Conservation (phyloP, 2,888 invertebrate species). For the Dicranocentrus wangi region DNA sequence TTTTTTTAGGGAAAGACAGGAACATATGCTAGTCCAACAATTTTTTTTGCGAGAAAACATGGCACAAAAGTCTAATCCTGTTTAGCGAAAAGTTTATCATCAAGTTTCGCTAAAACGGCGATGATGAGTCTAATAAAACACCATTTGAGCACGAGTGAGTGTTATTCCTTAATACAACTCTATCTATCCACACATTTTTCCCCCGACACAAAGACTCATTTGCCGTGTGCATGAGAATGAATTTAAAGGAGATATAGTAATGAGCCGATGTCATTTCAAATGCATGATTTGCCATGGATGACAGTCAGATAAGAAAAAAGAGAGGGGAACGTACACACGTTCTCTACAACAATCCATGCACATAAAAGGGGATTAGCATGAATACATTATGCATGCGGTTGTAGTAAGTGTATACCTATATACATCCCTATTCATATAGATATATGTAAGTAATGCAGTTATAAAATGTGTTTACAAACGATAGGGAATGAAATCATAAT, state of each 20-base stretch:
- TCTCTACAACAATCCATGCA: constrained; percentile 16
- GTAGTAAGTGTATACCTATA: too few relatives aligned
- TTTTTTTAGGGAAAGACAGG: neutral
- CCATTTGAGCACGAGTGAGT: neutral
- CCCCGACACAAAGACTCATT: neutral
- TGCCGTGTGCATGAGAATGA: neutral
- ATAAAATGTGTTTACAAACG: constrained; percentile 25
- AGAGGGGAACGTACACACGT: neutral
- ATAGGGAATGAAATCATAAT: neutral
- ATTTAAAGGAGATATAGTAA: constrained; percentile 11
- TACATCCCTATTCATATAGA: too few relatives aligned
- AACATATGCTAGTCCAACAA: constrained; percentile 11
- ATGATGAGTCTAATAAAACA: neutral
- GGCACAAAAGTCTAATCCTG: constrained; percentile 9
- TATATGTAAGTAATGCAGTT: neutral
- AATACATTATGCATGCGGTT: constrained; percentile 30
- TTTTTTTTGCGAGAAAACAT: neutral
- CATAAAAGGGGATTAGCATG: constrained; percentile 41
- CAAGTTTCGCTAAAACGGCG: too few relatives aligned
- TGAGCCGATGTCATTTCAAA: constrained; percentile 32
- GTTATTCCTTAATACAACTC: too few relatives aligned
- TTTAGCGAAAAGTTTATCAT: neutral
- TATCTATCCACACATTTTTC: too few relatives aligned
- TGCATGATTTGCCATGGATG: constrained; percentile 19
- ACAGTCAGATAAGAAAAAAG: constrained; percentile 12